These are phyloP conservation scores for Gallinago undulata DNA, from an alignment of 2,113 vertebrate species.

Conservation along the genomic window DNA sequence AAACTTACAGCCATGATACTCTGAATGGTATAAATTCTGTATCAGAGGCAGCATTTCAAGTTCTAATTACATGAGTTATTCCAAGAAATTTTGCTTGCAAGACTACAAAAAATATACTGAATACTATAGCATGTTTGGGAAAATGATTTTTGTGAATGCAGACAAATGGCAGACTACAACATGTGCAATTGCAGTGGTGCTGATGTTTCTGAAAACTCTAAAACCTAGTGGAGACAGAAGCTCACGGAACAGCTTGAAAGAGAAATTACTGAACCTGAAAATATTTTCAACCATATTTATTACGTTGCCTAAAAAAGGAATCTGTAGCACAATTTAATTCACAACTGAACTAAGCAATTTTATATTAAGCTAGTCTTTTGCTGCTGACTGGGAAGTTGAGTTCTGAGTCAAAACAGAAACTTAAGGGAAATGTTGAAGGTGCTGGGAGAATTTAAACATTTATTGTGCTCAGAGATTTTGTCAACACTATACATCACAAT, in stretches of 20 bases:
- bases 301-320: neutral
- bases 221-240: neutral
- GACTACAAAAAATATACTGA: neutral
- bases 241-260: neutral
- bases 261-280: neutral
- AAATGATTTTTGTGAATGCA: neutral
- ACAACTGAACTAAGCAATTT: neutral
- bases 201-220: neutral
- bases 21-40: neutral
- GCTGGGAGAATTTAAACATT: neutral
- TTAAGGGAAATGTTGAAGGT: neutral
- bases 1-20: neutral
- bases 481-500: neutral
- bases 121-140: neutral
- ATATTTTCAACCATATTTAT: neutral
- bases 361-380: neutral
- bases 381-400: neutral
- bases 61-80: neutral
- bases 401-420: neutral
- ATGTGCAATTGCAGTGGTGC: accelerated
- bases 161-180: neutral
- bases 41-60: neutral
- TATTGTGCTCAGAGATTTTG: neutral
- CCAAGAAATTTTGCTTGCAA: neutral
- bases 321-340: neutral